Evolutionary conservation across 2,888 invertebrate genomes (phyloP), one percentile per base, ranked within the genome.

Genomic region (Nipponacmea schrenckii): DNA sequence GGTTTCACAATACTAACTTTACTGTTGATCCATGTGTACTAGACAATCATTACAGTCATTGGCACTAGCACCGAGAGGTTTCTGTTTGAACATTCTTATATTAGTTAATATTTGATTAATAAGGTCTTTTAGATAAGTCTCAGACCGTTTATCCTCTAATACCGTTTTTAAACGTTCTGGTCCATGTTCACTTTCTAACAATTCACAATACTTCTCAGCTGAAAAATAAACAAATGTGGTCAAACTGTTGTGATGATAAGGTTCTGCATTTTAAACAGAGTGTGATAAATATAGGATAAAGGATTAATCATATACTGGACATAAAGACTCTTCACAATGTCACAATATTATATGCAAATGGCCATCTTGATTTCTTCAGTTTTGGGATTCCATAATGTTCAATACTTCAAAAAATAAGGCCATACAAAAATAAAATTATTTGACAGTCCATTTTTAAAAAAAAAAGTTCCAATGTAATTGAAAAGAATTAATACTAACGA

Each of bases 191-290:
- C 93, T 92, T 83, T 94, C 93, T 64, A 98, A 93, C 85, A 97
- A 91, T 76, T 92, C 91, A 89, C 97, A 98, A 90, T 98, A 98
- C 90, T 97, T 97, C 73, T 93, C 93, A 62, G 96, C 96, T 97
- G 80, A 39, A 80, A 78, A 27, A 66, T 46, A 67, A 69, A 44
- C 68, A 44, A 67, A 27, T 46, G 10, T n/a, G n/a, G n/a, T n/a
- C n/a, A n/a, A n/a, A n/a, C n/a, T n/a, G n/a, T n/a, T n/a, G n/a
- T n/a, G n/a, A n/a, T n/a, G n/a, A n/a, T n/a, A n/a, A n/a, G n/a
- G n/a, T n/a, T n/a, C n/a, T n/a, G n/a, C n/a, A n/a, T n/a, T n/a
- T n/a, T n/a, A 8, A 66, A 46, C 12, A 45, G 27, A 24, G 7
- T 31, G 17, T 44, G 24, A 12, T 15, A 20, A 62, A 44, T 0